These are phyloP conservation scores for Pteropus rufus DNA, from an alignment of 2,797 vertebrate genomes.

Conservation along the genomic window DNA sequence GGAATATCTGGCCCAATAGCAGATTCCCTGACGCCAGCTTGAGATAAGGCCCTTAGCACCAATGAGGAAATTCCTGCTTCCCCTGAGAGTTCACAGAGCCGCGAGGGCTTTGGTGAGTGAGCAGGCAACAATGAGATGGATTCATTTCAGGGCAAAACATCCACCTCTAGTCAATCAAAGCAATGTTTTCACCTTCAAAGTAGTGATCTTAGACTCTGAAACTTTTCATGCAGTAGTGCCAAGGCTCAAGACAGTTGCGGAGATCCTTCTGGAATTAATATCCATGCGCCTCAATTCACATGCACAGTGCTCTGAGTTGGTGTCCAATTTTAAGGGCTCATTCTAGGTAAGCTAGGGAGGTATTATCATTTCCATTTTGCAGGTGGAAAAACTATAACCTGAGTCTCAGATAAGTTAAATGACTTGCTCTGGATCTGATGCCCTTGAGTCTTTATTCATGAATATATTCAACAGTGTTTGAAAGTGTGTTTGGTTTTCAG, in stretches of 20 bases:
- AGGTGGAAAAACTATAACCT: background rate
- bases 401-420: slow-evolving; percentile 18
- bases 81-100: background rate
- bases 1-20: background rate
- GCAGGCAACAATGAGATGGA: background rate
- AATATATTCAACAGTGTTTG: background rate
- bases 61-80: background rate
- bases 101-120: background rate
- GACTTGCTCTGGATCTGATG: background rate
- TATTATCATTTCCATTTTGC: background rate
- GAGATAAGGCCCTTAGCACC: background rate
- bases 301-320: background rate
- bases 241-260: background rate
- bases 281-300: background rate
- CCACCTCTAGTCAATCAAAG: background rate
- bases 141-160: background rate
- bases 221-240: background rate
- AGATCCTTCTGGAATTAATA: background rate
- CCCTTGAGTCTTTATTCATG: background rate
- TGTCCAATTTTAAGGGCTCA: background rate
- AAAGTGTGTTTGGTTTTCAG: slow-evolving; percentile 17
- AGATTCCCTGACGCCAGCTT: background rate
- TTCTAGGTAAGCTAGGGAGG: background rate
- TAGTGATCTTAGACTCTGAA: background rate
- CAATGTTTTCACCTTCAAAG: background rate